phyloP scores from a whole-genome alignment of 2,113 vertebrate genomes.

The Calonectris borealis region DNA sequence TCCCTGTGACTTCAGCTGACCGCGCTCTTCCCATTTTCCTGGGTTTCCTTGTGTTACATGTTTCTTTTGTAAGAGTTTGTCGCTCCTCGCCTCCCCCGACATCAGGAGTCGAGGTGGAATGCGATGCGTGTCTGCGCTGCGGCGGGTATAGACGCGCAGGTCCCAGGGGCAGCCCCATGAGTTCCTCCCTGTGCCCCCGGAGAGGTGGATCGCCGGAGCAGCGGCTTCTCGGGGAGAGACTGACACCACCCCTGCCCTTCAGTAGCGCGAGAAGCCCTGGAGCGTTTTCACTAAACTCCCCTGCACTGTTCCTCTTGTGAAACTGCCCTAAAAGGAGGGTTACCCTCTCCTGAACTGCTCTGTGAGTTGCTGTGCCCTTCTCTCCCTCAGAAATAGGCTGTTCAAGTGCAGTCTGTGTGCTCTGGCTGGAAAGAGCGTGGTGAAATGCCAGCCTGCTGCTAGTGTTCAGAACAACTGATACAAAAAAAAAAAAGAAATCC shows the following conservation, averaged over 20 bases:
- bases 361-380: not conserved
- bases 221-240: fast-evolving
- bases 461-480: not conserved
- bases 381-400: not conserved
- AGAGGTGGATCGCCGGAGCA: not conserved
- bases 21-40: fast-evolving
- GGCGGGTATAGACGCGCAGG: not conserved
- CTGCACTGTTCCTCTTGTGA: not conserved
- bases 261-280: fast-evolving
- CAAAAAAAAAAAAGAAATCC: not conserved
- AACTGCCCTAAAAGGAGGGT: no score
- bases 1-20: not conserved
- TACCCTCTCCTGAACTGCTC: not conserved
- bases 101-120: not conserved
- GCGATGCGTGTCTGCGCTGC: fast-evolving
- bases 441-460: not conserved
- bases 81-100: not conserved
- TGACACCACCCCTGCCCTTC: no score
- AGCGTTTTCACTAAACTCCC: not conserved
- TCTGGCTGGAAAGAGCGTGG: not conserved
- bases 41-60: fast-evolving
- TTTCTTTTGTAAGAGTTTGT: not conserved
- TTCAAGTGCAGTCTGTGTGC: fast-evolving
- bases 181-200: not conserved
- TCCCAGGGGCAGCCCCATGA: fast-evolving